Conservation (phyloP, 2,113 vertebrate species). For the Hyaena hyaena region DNA sequence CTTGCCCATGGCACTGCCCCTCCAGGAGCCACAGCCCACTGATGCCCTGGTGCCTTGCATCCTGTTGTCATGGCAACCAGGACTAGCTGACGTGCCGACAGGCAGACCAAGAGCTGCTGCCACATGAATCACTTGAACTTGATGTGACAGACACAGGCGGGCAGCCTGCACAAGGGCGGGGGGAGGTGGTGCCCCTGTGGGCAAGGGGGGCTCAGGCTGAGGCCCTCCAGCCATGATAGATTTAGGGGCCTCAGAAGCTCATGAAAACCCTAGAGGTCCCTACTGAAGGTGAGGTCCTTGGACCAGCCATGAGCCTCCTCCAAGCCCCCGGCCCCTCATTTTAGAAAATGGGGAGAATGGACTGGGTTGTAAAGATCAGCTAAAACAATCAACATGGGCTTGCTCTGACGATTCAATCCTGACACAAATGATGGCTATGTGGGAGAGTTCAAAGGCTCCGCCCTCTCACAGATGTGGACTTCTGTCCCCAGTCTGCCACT, state of each 20-base stretch:
- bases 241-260: background rate
- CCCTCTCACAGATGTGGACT: background rate
- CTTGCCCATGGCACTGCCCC: slow-evolving; percentile 77
- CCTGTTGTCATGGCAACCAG: slow-evolving; percentile 82
- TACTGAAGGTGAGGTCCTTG: background rate
- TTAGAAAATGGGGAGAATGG: slow-evolving; percentile 4
- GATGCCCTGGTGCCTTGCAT: slow-evolving; percentile 85
- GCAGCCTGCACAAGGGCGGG: slow-evolving; percentile 20
- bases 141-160: slow-evolving; percentile 73
- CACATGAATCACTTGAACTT: slow-evolving; percentile 82
- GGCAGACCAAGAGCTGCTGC: slow-evolving; percentile 79
- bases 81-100: slow-evolving; percentile 78
- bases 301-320: background rate
- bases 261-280: background rate
- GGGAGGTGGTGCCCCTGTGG: slow-evolving; percentile 59
- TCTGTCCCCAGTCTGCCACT: background rate
- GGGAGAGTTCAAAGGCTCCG: background rate
- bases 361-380: background rate
- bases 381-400: background rate
- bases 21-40: slow-evolving; percentile 79
- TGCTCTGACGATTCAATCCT: background rate
- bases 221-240: background rate
- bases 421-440: background rate
- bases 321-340: background rate
- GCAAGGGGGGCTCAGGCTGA: background rate